Evolutionary conservation across 2,113 vertebrate genomes (phyloP).

Genomic region (Pelobates fuscus): DNA sequence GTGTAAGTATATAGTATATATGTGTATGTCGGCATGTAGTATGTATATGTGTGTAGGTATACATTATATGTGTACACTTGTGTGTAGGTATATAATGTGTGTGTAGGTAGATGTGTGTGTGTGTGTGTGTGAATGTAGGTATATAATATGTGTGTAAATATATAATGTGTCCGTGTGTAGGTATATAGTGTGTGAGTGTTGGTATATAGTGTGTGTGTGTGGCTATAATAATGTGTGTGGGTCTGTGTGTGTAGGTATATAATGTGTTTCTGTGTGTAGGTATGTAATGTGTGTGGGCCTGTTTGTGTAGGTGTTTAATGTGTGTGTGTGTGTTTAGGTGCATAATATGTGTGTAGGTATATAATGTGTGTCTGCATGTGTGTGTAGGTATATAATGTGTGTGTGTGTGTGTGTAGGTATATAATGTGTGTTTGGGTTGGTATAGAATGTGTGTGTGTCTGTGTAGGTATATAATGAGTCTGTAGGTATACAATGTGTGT

Average conservation of each 20-base stretch:
- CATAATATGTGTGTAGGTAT: not conserved
- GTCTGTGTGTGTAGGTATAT: too few relatives aligned
- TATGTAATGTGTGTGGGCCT: not conserved
- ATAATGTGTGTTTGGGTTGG: too few relatives aligned
- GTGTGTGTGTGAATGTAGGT: too few relatives aligned
- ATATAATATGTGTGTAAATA: too few relatives aligned
- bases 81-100: not conserved
- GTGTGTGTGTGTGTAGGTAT: too few relatives aligned
- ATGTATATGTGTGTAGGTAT: not conserved
- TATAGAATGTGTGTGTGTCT: not conserved
- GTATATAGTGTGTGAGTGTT: too few relatives aligned
- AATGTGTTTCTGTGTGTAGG: not conserved
- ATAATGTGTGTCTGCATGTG: not conserved
- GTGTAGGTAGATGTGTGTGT: not conserved
- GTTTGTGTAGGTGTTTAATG: not conserved
- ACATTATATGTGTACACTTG: not conserved
- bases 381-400: not conserved
- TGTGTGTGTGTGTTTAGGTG: not conserved
- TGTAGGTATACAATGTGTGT: not conserved
- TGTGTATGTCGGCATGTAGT: not conserved
- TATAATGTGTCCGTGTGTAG: too few relatives aligned
- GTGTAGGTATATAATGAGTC: too few relatives aligned
- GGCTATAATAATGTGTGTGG: not conserved
- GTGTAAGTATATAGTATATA: not conserved
- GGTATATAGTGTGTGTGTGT: too few relatives aligned